phyloP scores from a whole-genome alignment of 2,797 vertebrate species.

The Pseudochirops cupreus region DNA sequence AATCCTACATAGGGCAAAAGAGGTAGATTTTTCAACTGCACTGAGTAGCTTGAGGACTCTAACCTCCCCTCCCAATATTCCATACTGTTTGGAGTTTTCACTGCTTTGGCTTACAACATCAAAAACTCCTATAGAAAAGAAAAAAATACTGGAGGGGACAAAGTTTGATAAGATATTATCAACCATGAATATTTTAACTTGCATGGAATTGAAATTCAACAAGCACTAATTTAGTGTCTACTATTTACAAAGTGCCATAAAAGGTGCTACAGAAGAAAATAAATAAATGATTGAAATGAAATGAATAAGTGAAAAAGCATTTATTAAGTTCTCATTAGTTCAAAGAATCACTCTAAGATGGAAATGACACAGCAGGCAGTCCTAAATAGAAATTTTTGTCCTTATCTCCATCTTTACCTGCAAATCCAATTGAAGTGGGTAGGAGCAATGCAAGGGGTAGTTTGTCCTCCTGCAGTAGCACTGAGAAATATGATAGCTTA shows the following conservation, averaged over 20 bases:
- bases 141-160: background rate
- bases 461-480: background rate
- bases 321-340: background rate
- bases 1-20: background rate
- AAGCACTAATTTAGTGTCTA: background rate
- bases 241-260: background rate
- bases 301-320: background rate
- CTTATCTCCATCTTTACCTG: background rate
- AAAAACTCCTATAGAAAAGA: background rate
- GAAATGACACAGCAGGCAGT: background rate
- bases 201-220: background rate
- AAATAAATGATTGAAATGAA: background rate
- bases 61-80: background rate
- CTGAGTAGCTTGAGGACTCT: background rate
- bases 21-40: background rate
- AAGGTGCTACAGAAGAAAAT: background rate
- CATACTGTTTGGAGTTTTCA: background rate
- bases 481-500: background rate
- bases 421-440: background rate
- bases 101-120: background rate
- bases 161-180: background rate
- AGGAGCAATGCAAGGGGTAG: background rate
- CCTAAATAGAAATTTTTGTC: background rate
- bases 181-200: background rate
- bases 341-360: background rate